Evolutionary conservation across 1,140 invertebrate genomes (phyloP), one percentile per base, ranked within the genome.

Genomic region (Ips typographus): DNA sequence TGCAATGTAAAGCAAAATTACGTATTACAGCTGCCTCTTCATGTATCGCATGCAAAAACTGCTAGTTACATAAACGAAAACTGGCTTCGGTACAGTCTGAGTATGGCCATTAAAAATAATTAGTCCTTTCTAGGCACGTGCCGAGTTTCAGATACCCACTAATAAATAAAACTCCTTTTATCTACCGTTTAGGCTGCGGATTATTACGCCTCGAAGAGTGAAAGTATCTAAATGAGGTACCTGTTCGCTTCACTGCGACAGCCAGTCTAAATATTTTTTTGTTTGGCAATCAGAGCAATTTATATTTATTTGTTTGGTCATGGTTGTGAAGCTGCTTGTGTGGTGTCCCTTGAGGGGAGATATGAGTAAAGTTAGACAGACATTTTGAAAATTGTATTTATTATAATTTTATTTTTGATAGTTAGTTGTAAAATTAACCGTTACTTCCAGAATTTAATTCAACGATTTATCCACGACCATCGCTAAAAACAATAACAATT

Each of bases 41-140:
- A 3, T 38, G 4, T 37, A 53, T 36, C 36, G 22, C 22, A 49
- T 55, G 40, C 51, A 65, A 65, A 64, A 59, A 49, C 22, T 22
- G 39, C n/a, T 8, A 39, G 6, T 66, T 66, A 49, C 64, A 42
- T 59, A 66, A 66, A 47, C 55, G 37, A 40, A 41, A 39, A 61
- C 43, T 61, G 59, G 41, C 59, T 61, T 61, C 59, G 55, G 43
- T 59, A 42, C 41, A 8, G 37, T 49, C 39, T 65, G 6, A 43
- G 62, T 43, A 65, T 40, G 40, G 37, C 64, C 64, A 66, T 66
- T 66, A 66, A 66, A 66, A 66, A 66, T 66, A 66, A 66, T 59
- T 66, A 66, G 64, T 58, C 64, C 64, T 66, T 66, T 66, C 64
- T 66, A 57, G 64, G 64, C 64, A 66, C 64, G 64, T 66, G 64